A percentile compares a stretch with the other conserved stretches of the same genome.
Evolutionary conservation across 1,140 invertebrate genomes (phyloP).

Genomic region (Caenorhabditis inopinata): DNA sequence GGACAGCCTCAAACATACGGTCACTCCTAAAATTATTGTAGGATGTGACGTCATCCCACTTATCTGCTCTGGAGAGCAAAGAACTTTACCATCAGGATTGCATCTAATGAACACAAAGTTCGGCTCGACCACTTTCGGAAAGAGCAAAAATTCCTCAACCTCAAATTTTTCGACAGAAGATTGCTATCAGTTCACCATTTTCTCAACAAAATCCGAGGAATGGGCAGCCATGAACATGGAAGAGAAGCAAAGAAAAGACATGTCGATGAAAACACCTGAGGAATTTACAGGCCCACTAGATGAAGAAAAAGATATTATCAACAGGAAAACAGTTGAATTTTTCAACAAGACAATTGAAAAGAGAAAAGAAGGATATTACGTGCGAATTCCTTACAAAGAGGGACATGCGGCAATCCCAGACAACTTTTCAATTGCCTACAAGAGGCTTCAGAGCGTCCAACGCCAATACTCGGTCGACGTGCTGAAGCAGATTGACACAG

Average conservation of each 20-base stretch:
- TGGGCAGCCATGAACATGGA: too few species aligned
- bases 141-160: not conserved
- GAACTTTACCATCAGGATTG: not conserved
- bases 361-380: conserved; percentile 24
- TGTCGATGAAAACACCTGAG: not conserved
- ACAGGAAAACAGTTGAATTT: not conserved
- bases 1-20: not conserved
- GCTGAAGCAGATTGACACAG: conserved; percentile 28
- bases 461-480: not conserved
- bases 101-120: not conserved
- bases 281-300: not conserved
- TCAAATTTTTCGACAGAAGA: not conserved
- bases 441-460: not conserved
- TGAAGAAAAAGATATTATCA: not conserved
- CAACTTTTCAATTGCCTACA: conserved; percentile 4
- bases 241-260: too few species aligned
- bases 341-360: not conserved
- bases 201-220: too few species aligned
- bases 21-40: not conserved
- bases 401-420: not conserved
- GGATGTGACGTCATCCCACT: not conserved
- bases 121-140: too few species aligned
- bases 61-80: not conserved
- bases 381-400: not conserved
- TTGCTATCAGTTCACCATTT: not conserved